Evolutionary conservation across 2,888 invertebrate species (phyloP).

Genomic region (Hypsopygia costalis): DNA sequence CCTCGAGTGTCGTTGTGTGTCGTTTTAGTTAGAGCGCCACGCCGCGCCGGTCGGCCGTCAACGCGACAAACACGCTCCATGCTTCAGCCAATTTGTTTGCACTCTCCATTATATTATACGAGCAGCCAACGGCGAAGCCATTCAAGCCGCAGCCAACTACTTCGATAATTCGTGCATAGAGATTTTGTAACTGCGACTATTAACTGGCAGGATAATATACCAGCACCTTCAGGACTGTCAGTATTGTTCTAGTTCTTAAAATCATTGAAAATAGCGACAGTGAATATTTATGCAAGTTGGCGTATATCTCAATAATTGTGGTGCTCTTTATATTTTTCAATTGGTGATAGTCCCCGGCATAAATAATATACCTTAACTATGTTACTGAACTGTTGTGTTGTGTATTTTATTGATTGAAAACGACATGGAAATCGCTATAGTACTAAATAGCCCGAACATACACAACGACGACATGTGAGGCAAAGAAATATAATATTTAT

Average conservation of each 20-base stretch:
- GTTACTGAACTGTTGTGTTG: too few species aligned
- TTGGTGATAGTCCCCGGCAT: too few species aligned
- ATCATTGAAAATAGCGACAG: too few species aligned
- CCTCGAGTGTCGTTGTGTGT: slow-evolving; percentile 43
- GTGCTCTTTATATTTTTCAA: neutral
- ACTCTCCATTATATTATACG: slow-evolving; percentile 34
- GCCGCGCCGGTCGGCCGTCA: slow-evolving; percentile 41
- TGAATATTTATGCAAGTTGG: neutral
- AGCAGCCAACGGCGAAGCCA: slow-evolving; percentile 13
- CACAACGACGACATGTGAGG: too few species aligned
- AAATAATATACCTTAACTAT: too few species aligned
- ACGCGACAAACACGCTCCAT: slow-evolving; percentile 49
- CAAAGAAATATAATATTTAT: too few species aligned
- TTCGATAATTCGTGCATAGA: neutral
- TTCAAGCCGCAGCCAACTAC: neutral
- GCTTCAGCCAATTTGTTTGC: slow-evolving; percentile 45
- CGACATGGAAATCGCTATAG: too few species aligned
- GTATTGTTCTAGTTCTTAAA: neutral
- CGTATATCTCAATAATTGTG: neutral
- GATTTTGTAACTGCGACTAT: neutral
- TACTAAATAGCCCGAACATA: too few species aligned
- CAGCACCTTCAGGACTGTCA: neutral
- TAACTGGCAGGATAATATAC: neutral
- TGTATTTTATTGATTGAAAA: too few species aligned
- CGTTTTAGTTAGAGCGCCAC: slow-evolving; percentile 43